These are phyloP conservation scores for Dallia pectoralis DNA, from an alignment of 2,797 vertebrate species.

Conservation along the genomic window DNA sequence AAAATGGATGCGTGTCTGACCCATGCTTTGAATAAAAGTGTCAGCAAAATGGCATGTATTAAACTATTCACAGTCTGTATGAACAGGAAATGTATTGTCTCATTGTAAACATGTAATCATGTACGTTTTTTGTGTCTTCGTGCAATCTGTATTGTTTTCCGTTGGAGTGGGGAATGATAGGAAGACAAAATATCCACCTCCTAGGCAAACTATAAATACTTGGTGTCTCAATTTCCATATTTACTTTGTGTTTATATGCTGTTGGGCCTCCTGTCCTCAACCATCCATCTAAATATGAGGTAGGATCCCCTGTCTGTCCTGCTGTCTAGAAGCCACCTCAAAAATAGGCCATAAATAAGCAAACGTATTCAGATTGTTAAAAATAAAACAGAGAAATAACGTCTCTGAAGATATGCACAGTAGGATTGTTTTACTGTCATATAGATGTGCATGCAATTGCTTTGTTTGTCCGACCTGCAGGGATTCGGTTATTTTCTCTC, in stretches of 20 bases:
- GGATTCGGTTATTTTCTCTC: conserved; percentile 13
- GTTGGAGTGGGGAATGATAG: too few species aligned
- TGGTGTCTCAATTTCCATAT: not conserved
- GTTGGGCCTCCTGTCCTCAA: not conserved
- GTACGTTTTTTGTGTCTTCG: not conserved
- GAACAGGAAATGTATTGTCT: too few species aligned
- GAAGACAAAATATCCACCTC: too few species aligned
- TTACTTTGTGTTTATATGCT: not conserved
- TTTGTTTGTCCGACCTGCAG: conserved; percentile 15
- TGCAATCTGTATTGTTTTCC: not conserved
- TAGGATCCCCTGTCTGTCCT: not conserved
- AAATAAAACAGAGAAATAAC: not conserved
- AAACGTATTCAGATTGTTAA: conserved; percentile 1
- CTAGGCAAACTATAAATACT: too few species aligned
- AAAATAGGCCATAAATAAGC: conserved; percentile 4
- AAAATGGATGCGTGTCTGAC: too few species aligned
- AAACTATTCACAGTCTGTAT: too few species aligned
- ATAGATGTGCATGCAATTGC: not conserved
- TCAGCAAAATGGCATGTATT: too few species aligned
- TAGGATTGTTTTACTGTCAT: not conserved
- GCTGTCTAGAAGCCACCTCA: not conserved
- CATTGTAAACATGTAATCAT: not conserved
- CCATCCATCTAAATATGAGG: not conserved
- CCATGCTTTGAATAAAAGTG: too few species aligned
- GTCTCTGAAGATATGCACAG: conserved; percentile 12